phyloP scores from a whole-genome alignment of 2,888 invertebrate genomes.

The Spodoptera littoralis region DNA sequence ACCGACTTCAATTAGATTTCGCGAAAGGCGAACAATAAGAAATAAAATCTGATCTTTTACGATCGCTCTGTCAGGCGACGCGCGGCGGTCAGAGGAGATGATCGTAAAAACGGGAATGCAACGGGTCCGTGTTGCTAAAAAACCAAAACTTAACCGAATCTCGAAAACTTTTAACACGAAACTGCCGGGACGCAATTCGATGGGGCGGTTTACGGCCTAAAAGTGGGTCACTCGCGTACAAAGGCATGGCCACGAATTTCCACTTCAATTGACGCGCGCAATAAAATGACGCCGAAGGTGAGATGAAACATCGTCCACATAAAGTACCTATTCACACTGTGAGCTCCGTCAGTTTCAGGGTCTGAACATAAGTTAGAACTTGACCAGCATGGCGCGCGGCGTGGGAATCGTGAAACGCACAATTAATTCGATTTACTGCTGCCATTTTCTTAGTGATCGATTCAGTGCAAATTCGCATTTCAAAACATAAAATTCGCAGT shows the following conservation, averaged over 20 bases:
- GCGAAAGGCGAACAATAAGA: constrained; percentile 88
- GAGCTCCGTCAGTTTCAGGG: constrained; percentile 10
- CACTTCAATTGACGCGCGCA: constrained; percentile 56
- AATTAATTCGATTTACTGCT: constrained; percentile 52
- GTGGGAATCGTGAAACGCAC: constrained; percentile 62
- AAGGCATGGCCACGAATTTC: constrained; percentile 58
- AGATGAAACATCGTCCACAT: constrained; percentile 45
- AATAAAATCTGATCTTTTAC: constrained; percentile 87
- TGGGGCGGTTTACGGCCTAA: constrained; percentile 78
- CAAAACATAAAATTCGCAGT: constrained; percentile 74
- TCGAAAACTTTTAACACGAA: constrained; percentile 69
- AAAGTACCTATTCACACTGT: constrained; percentile 19
- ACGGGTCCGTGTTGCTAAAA: constrained; percentile 79
- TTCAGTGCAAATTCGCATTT: constrained; percentile 73
- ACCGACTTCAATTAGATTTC: constrained; percentile 87
- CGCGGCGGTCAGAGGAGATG: constrained; percentile 80
- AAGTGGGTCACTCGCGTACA: constrained; percentile 81
- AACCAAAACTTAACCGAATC: constrained; percentile 74
- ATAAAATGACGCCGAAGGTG: constrained; percentile 59
- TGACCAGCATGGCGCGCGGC: constrained; percentile 47
- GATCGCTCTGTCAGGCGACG: constrained; percentile 82
- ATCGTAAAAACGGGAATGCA: constrained; percentile 86
- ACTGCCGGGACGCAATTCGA: constrained; percentile 77
- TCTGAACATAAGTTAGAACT: not conserved
- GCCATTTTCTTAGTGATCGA: constrained; percentile 69